These are phyloP conservation scores for Ispidina lecontei DNA, from an alignment of 2,797 vertebrate genomes.

Conservation along the genomic window DNA sequence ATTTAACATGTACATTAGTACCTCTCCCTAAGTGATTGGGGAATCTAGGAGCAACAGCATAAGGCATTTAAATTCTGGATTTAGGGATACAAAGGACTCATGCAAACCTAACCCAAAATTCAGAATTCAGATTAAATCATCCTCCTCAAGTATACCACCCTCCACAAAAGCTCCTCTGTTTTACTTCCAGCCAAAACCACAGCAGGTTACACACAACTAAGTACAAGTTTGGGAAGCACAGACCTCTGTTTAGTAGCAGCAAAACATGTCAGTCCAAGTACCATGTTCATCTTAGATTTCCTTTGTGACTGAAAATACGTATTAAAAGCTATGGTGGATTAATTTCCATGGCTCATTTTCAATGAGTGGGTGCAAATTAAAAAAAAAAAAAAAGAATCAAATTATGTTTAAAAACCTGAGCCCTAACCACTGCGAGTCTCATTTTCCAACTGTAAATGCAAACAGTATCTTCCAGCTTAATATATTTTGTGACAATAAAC, in stretches of 20 bases:
- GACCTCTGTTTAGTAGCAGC: neutral
- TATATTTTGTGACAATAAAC: neutral
- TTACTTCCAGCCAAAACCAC: neutral
- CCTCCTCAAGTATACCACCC: fast-evolving
- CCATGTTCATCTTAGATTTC: neutral
- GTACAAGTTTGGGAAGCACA: neutral
- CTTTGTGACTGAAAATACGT: neutral
- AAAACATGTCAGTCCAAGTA: neutral
- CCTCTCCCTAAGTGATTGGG: neutral
- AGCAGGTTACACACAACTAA: neutral
- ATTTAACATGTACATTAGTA: neutral
- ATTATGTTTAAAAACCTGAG: neutral
- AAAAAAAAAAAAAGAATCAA: neutral
- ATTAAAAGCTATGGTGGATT: neutral
- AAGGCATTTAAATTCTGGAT: neutral
- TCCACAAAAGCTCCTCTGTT: neutral
- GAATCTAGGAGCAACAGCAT: neutral
- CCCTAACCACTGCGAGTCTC: neutral
- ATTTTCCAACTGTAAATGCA: neutral
- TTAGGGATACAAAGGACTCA: neutral
- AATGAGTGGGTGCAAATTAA: neutral
- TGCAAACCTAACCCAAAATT: neutral
- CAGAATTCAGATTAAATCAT: neutral
- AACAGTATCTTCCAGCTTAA: neutral
- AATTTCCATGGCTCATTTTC: neutral